Percentiles rank a stretch among this genome's conserved stretches.
phyloP scores from a whole-genome alignment of 2,113 vertebrate species.

The Phylloscopus trochiloides region DNA sequence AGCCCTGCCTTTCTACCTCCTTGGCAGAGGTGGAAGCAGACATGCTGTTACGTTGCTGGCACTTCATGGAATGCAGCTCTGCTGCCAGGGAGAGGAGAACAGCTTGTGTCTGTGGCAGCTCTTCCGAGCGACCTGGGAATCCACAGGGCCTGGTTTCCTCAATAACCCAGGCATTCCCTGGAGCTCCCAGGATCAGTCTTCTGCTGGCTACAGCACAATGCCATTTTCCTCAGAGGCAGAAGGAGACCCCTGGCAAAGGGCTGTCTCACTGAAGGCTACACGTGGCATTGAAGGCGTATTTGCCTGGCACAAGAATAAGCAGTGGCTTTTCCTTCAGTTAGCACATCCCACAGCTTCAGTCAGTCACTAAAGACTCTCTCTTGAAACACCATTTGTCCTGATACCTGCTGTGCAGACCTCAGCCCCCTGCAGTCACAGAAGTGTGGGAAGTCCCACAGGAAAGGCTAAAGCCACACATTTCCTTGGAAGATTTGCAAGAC shows the following conservation, averaged over 20 bases:
- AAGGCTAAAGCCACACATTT: not conserved
- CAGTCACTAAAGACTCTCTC: not conserved
- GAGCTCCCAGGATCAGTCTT: not conserved
- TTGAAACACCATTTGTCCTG: not conserved
- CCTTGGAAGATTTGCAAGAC: not conserved
- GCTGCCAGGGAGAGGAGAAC: not conserved
- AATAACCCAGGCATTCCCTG: not conserved
- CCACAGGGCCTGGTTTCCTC: not conserved
- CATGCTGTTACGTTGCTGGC: not conserved
- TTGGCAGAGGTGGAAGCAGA: not conserved
- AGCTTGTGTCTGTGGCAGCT: not conserved
- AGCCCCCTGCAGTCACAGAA: not conserved
- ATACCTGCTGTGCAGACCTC: not conserved
- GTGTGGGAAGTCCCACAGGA: not conserved
- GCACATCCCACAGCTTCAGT: not conserved
- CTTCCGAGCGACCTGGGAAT: not conserved
- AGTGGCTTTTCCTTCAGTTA: not conserved
- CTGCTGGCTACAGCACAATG: not conserved
- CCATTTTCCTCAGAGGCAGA: not conserved
- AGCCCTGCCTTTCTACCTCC: not conserved
- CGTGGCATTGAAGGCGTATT: not conserved
- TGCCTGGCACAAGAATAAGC: not conserved
- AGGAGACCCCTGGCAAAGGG: not conserved
- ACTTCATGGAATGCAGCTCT: not conserved
- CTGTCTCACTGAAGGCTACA: not conserved